Conservation (phyloP, 1,140 invertebrate genomes). For the Dendroctonus ponderosae region DNA sequence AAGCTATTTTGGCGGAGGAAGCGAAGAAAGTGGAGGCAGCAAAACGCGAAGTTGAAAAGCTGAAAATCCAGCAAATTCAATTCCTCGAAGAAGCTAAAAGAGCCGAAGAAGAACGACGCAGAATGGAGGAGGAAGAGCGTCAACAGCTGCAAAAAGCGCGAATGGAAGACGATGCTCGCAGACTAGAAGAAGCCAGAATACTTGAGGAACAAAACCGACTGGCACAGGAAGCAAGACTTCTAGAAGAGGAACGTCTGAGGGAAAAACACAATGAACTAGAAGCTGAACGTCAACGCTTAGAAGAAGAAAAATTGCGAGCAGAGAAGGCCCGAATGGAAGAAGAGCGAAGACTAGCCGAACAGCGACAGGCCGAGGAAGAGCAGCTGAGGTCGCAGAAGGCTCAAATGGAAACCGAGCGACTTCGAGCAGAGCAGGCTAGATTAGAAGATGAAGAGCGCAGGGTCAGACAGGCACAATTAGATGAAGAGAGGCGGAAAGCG, state of each 20-base stretch:
- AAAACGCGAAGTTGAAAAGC: conserved; percentile 29
- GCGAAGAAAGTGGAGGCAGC: conserved; percentile 44
- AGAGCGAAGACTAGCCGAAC: conserved; percentile 39
- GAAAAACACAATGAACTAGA: conserved; percentile 34
- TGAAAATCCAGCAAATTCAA: conserved; percentile 20
- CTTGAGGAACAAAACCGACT: conserved; percentile 38
- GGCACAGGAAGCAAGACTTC: conserved; percentile 27
- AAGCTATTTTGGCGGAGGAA: conserved; percentile 48
- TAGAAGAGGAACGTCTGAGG: conserved; percentile 40
- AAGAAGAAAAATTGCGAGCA: conserved; percentile 46
- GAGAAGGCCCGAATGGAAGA: conserved; percentile 36
- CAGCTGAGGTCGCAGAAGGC: conserved; percentile 46
- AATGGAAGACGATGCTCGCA: conserved; percentile 38
- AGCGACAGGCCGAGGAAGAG: conserved; percentile 49
- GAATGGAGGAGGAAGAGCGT: conserved; percentile 45
- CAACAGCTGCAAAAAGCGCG: conserved; percentile 28
- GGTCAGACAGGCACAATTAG: conserved; percentile 36
- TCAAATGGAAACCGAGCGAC: conserved; percentile 51
- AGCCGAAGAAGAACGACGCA: conserved; percentile 38
- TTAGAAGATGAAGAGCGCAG: conserved; percentile 25
- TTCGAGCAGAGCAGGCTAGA: conserved; percentile 32
- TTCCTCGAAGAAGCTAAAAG: conserved; percentile 30
- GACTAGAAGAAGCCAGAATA: conserved; percentile 28
- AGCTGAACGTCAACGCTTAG: conserved; percentile 16
- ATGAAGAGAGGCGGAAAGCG: conserved; percentile 46